Base-by-base conservation (phyloP, 2,888 invertebrate genomes). In the Blomia tropicalis region DNA sequence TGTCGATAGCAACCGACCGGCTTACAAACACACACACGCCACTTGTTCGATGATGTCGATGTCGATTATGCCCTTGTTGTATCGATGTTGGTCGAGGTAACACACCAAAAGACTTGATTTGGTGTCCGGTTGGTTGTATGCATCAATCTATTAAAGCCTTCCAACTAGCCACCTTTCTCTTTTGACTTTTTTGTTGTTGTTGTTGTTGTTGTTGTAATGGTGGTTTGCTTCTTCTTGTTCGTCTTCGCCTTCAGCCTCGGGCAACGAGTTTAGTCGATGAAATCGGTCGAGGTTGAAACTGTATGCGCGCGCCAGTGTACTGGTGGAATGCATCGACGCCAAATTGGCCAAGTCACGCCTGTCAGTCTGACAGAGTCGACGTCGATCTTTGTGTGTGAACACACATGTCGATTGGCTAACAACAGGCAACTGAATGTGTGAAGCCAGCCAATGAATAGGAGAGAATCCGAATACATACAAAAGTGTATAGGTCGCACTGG, bases 261-360 rank as follows among this genome's bases (percentile, higher is more conserved):
- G 36, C 36, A 36, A 17, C 7, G 36, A 36, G 36, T 36, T n/a
- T 36, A 36, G 36, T 36, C 36, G 36, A 36, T 36, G 36, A 36
- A 36, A 36, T 36, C 36, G 36, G 36, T 36, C 36, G 36, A 36
- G 36, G 36, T n/a, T 36, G 36, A 36, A 36, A 36, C 36, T 36
- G 36, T 36, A 17, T 17, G 7, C 17, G 7, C 17, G 36, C 36
- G 7, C 7, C 36, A 36, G 17, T 36, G 7, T 17, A 36, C 36
- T 36, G 36, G 36, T 17, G 36, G 36, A 36, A 36, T 36, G 51
- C 27, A 47, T 47, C 51, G 51, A 27, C 51, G 51, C 51, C 51
- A 47, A 47, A 47, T 47, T 47, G 51, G 51, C 51, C 51, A 47
- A 25, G 51, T 47, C 51, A 47, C 51, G 51, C 51, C 51, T 47